phyloP scores from a whole-genome alignment of 2,113 vertebrate genomes.

The Harpagus bidentatus region DNA sequence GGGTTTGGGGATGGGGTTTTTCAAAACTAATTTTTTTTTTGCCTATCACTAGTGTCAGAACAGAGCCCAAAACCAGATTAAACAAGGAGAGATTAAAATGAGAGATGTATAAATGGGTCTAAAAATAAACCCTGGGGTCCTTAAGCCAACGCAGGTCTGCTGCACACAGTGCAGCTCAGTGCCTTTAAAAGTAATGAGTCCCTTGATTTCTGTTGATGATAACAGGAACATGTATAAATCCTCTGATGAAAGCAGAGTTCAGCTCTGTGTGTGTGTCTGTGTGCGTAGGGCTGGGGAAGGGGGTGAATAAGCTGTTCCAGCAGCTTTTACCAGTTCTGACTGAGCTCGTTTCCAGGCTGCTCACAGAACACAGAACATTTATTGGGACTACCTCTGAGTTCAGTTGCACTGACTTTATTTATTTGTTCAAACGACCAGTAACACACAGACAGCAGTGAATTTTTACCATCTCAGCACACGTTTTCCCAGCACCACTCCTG shows the following conservation, averaged over 20 bases:
- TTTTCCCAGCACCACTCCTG: background rate
- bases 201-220: background rate
- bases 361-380: background rate
- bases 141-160: background rate
- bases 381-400: background rate
- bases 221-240: background rate
- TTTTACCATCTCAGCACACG: background rate
- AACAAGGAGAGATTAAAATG: background rate
- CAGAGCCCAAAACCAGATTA: background rate
- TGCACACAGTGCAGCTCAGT: background rate
- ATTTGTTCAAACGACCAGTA: background rate
- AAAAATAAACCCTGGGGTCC: background rate
- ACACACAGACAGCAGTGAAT: background rate
- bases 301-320: background rate
- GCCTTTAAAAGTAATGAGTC: accelerated
- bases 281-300: background rate
- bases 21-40: background rate
- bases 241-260: background rate
- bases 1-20: background rate
- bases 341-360: background rate
- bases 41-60: background rate
- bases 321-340: background rate
- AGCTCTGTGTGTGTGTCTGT: background rate
- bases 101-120: background rate
- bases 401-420: background rate